phyloP scores from a whole-genome alignment of 92 coral and sea anemone species.

The Zoanthus gigantus region DNA sequence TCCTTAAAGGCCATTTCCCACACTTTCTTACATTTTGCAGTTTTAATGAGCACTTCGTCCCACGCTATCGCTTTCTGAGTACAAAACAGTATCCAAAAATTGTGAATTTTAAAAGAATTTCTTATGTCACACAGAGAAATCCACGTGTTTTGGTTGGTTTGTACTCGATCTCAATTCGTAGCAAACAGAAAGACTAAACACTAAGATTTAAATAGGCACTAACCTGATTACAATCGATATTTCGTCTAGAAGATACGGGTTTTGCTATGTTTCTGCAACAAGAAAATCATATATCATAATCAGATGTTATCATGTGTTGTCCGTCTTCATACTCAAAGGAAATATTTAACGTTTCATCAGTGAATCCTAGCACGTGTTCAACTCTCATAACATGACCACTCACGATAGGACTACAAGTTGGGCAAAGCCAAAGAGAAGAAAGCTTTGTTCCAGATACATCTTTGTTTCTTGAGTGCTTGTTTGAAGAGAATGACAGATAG shows the following conservation, averaged over 20 bases:
- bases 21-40: not conserved
- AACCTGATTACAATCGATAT: slow-evolving; percentile 19
- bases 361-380: slow-evolving; percentile 10
- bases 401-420: slow-evolving; percentile 30
- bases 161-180: not conserved
- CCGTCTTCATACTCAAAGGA: not conserved
- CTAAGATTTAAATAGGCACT: not conserved
- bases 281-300: not conserved
- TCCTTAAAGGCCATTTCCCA: slow-evolving; percentile 12
- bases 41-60: not conserved
- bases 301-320: slow-evolving; percentile 20
- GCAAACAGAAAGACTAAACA: not conserved
- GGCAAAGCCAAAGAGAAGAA: not conserved
- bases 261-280: slow-evolving; percentile 19
- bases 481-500: not conserved
- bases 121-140: not conserved
- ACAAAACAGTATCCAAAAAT: not conserved
- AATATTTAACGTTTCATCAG: not conserved
- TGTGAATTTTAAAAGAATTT: too few relatives aligned
- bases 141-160: not conserved
- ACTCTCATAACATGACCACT: slow-evolving; percentile 12
- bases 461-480: slow-evolving; percentile 3
- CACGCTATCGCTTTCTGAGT: not conserved
- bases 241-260: not conserved
- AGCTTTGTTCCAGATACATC: slow-evolving; percentile 29